Percentiles rank a stretch among this genome's conserved stretches.
Conservation (phyloP, 1,140 invertebrate genomes). For the Panulirus ornatus region DNA sequence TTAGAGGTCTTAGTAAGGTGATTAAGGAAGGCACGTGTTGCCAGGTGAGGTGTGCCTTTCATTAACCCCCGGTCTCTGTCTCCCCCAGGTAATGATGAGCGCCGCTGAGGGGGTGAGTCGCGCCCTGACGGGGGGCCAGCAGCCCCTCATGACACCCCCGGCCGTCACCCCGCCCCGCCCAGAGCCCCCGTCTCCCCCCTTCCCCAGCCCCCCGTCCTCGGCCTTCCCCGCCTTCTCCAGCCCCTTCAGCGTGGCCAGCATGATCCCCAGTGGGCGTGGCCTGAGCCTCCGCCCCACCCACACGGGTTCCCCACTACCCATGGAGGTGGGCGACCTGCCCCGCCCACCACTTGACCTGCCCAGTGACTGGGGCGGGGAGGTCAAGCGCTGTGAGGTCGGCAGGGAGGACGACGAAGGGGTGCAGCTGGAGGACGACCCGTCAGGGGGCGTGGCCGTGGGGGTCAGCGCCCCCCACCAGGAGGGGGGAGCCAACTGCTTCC, state of each 20-base stretch:
- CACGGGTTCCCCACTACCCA: constrained; percentile 27
- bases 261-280: constrained; percentile 37
- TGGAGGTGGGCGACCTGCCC: constrained; percentile 36
- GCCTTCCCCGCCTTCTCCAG: constrained; percentile 41
- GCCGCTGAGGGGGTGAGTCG: constrained; percentile 60
- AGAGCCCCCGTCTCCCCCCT: constrained; percentile 22
- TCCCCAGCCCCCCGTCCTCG: constrained; percentile 29
- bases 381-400: background rate
- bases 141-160: constrained; percentile 44
- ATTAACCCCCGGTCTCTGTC: background rate
- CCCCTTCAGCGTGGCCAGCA: constrained; percentile 62
- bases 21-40: no score
- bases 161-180: constrained; percentile 38
- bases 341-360: background rate
- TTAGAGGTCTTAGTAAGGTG: no score
- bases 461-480: background rate
- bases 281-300: constrained; percentile 12
- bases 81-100: constrained; percentile 52
- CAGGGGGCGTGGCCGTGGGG: background rate
- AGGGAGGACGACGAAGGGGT: background rate
- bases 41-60: background rate
- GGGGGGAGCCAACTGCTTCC: background rate
- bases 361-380: background rate
- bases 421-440: background rate
- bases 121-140: constrained; percentile 43